phyloP scores from a whole-genome alignment of 2,113 vertebrate species.

The Chitala chitala region DNA sequence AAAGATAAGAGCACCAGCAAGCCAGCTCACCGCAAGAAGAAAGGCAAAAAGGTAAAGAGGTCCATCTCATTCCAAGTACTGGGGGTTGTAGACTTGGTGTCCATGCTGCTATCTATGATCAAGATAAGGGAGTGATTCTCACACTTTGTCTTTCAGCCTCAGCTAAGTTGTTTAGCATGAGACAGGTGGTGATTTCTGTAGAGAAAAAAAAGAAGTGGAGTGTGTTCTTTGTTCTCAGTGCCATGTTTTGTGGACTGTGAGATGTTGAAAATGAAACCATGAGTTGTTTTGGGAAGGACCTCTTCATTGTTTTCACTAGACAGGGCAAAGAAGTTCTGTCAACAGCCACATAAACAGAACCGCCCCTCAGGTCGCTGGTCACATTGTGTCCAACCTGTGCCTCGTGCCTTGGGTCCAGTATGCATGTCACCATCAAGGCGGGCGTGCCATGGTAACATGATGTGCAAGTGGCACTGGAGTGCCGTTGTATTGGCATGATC shows the following conservation, averaged over 20 bases:
- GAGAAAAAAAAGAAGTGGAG: not conserved
- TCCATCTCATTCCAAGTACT: conserved; percentile 53
- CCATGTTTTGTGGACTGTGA: too few relatives aligned
- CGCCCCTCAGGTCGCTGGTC: not conserved
- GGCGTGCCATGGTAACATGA: too few relatives aligned
- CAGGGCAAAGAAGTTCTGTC: not conserved
- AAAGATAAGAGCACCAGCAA: conserved; percentile 56
- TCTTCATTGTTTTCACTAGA: not conserved
- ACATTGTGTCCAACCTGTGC: not conserved
- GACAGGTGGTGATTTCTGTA: not conserved
- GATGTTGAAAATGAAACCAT: not conserved
- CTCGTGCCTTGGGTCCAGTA: not conserved
- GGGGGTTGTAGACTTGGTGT: not conserved
- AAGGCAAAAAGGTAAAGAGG: conserved; percentile 60
- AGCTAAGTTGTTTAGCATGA: not conserved
- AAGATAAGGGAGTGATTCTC: not conserved
- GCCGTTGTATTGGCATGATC: too few relatives aligned
- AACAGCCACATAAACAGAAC: not conserved
- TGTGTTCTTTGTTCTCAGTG: too few relatives aligned
- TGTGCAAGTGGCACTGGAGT: too few relatives aligned
- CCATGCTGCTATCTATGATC: not conserved
- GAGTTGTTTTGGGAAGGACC: not conserved
- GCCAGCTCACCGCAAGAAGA: conserved; percentile 57
- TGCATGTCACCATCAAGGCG: not conserved
- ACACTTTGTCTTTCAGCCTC: not conserved